phyloP scores from a whole-genome alignment of 2,888 invertebrate genomes.

The Mylabris sibirica region DNA sequence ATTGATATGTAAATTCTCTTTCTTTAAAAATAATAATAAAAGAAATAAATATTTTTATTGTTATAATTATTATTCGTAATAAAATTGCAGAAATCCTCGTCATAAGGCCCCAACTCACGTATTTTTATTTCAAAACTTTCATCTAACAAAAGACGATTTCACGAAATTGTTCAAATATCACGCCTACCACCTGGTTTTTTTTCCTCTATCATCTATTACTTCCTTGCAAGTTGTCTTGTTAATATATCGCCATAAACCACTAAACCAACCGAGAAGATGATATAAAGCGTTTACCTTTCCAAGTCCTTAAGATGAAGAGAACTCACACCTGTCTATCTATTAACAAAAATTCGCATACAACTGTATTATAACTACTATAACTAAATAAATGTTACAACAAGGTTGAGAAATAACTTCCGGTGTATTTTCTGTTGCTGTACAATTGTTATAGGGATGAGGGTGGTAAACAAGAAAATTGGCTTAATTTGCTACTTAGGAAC shows the following conservation, averaged over 20 bases:
- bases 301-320: conserved; percentile 2
- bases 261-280: conserved; percentile 12
- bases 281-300: conserved; percentile 3
- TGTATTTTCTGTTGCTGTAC: conserved; percentile 3
- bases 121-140: neutral
- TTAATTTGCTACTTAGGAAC: conserved; percentile 9
- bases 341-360: conserved; percentile 14
- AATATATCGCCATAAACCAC: conserved; percentile 11
- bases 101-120: neutral
- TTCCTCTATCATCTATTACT: conserved; percentile 18
- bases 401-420: conserved; percentile 14
- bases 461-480: conserved; percentile 14
- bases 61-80: conserved; percentile 6
- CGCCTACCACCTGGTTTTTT: conserved; percentile 57
- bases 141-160: neutral
- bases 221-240: conserved; percentile 13
- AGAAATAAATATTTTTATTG: neutral
- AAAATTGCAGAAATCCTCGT: conserved; percentile 8
- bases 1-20: neutral
- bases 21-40: neutral
- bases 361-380: conserved; percentile 10
- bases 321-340: conserved; percentile 12
- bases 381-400: conserved; percentile 7
- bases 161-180: conserved; percentile 50
- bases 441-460: neutral